phyloP scores from a whole-genome alignment of 2,888 invertebrate species.

The Sinohyriopsis cumingii region DNA sequence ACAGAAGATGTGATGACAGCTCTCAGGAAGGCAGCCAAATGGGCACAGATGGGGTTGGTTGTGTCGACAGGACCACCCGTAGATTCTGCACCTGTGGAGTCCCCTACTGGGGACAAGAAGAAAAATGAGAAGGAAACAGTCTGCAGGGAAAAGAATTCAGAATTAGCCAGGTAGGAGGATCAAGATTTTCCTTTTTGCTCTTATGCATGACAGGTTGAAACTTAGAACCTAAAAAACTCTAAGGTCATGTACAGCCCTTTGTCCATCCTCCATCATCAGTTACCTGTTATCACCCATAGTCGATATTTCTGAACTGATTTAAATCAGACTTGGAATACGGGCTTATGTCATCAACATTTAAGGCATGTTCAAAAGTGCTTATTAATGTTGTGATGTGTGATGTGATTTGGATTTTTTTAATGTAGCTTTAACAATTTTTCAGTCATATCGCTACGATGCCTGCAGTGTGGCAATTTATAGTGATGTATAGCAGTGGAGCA shows the following conservation, averaged over 20 bases:
- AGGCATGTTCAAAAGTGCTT: too few species aligned
- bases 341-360: too few species aligned
- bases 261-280: too few species aligned
- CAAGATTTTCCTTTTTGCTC: neutral
- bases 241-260: neutral
- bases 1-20: slow-evolving; percentile 70
- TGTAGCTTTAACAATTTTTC: too few species aligned
- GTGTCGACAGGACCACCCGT: slow-evolving; percentile 69
- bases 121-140: slow-evolving; percentile 66
- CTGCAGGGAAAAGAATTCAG: slow-evolving; percentile 70
- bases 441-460: too few species aligned
- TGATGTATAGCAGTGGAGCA: too few species aligned
- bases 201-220: neutral
- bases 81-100: slow-evolving; percentile 51
- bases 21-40: slow-evolving; percentile 68
- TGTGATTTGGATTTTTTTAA: too few species aligned
- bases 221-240: neutral
- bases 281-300: too few species aligned
- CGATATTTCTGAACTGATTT: too few species aligned
- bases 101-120: slow-evolving; percentile 60
- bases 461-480: too few species aligned
- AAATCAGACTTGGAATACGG: too few species aligned
- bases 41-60: slow-evolving; percentile 71
- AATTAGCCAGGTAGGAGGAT: slow-evolving; percentile 62
- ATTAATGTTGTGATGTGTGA: too few species aligned